Base-by-base conservation (phyloP, 2,888 invertebrate genomes). In the Selenia dentaria region DNA sequence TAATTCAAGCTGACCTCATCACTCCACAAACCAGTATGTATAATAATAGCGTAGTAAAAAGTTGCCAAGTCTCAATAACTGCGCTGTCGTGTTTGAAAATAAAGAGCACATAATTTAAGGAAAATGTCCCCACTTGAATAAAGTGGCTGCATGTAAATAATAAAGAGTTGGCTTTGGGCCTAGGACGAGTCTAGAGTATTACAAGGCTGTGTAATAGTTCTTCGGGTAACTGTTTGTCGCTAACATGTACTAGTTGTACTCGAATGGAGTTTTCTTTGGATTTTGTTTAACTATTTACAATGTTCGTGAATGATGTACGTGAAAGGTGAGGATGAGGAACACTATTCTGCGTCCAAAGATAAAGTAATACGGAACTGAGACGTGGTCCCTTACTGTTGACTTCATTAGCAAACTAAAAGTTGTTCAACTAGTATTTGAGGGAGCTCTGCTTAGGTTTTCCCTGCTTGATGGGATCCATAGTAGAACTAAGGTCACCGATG, bases 181-280 rank as follows among this genome's bases (percentile, higher is more conserved):
- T 63, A 48, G 42, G 60, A 68, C 59, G 56, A 54, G 62, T 57
- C 67, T 65, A 68, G 74, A 63, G 71, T 68, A 58, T 69, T 69
- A 64, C 67, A 67, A 78, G 69, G 68, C 71, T 63, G 60, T 60
- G n/a, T 5, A 53, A 57, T 59, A 56, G 59, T 64, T 60, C 52
- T 54, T 55, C 13, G 24, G 45, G 49, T 54, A 57, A 59, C 47
- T 59, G 51, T 36, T 48, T 55, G 12, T 43, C 40, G 40, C 37
- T 16, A 20, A 16, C 18, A 39, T 48, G 22, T 56, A 57, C 59
- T 41, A 54, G 22, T 14, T 20, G 11, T 20, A 28, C 13, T 43
- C 40, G 46, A 46, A 27, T 56, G 41, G 16, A 36, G 31, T 18
- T 16, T 5, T n/a, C n/a, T n/a, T n/a, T n/a, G n/a, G n/a, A n/a